phyloP scores from a whole-genome alignment of 2,113 vertebrate genomes.

The Rhinoptilus africanus region DNA sequence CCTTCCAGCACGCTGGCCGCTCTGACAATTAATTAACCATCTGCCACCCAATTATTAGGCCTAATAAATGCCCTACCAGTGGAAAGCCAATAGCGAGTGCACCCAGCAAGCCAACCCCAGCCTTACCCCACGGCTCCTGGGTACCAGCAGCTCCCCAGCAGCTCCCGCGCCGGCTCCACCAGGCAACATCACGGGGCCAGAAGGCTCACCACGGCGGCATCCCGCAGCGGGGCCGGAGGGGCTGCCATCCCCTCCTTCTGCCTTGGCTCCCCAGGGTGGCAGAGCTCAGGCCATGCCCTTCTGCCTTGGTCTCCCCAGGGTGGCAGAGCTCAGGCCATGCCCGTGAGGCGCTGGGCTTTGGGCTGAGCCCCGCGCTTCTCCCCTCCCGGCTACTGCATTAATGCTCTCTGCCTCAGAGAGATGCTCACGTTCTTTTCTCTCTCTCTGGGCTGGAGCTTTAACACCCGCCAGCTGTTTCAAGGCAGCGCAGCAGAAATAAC shows the following conservation, averaged over 20 bases:
- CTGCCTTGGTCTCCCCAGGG: not conserved
- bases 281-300: not conserved
- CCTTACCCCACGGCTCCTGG: not conserved
- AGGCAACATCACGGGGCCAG: not conserved
- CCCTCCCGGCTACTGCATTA: not conserved
- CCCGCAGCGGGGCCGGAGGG: fast-evolving
- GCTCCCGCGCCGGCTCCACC: not conserved
- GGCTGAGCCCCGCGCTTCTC: not conserved
- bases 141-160: not conserved
- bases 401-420: conserved; percentile 45
- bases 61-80: not conserved
- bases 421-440: conserved; percentile 43
- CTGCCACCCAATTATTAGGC: not conserved
- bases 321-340: not conserved
- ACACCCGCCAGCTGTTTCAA: not conserved
- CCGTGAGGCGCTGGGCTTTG: not conserved
- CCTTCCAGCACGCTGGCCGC: not conserved
- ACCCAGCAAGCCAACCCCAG: not conserved
- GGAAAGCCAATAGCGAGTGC: fast-evolving
- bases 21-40: conserved; percentile 1
- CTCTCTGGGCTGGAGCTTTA: not conserved
- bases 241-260: fast-evolving
- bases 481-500: not conserved
- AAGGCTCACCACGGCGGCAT: not conserved
- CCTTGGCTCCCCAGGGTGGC: not conserved